A percentile compares a stretch with the other conserved stretches of the same genome.
These are phyloP conservation scores for Gymnoscelis rufifasciata DNA, from an alignment of 2,888 invertebrate species.

Conservation along the genomic window DNA sequence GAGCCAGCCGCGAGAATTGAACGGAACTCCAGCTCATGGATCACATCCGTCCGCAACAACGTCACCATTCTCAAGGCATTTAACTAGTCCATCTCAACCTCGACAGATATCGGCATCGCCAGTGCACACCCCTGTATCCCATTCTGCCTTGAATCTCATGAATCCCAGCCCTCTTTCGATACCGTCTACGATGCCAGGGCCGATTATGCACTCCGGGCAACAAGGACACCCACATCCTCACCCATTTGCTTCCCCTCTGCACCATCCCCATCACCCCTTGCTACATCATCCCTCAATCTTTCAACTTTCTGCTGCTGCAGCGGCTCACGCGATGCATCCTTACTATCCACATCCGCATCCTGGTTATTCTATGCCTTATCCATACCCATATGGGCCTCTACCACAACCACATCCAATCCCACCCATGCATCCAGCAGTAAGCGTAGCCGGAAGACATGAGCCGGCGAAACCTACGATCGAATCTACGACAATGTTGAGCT, in stretches of 20 bases:
- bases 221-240: slow-evolving; percentile 84
- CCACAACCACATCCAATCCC: slow-evolving; percentile 87
- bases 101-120: slow-evolving; percentile 74
- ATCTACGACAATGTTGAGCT: slow-evolving; percentile 83
- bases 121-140: slow-evolving; percentile 72
- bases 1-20: slow-evolving; percentile 60
- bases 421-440: slow-evolving; percentile 78
- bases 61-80: slow-evolving; percentile 72
- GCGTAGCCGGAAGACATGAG: slow-evolving; percentile 53
- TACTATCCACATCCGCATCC: slow-evolving; percentile 85
- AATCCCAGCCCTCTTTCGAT: slow-evolving; percentile 80
- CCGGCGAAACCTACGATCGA: slow-evolving; percentile 79
- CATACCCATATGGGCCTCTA: slow-evolving; percentile 85
- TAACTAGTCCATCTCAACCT: slow-evolving; percentile 70
- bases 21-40: slow-evolving; percentile 60
- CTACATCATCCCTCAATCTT: slow-evolving; percentile 80
- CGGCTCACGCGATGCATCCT: slow-evolving; percentile 83
- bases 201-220: slow-evolving; percentile 86
- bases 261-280: slow-evolving; percentile 86
- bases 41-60: slow-evolving; percentile 66
- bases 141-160: slow-evolving; percentile 82
- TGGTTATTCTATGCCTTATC: slow-evolving; percentile 84
- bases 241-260: slow-evolving; percentile 83
- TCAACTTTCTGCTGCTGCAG: slow-evolving; percentile 79
- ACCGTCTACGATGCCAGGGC: slow-evolving; percentile 82